phyloP scores from a whole-genome alignment of 2,113 vertebrate genomes.

The Malaclemys terrapin region DNA sequence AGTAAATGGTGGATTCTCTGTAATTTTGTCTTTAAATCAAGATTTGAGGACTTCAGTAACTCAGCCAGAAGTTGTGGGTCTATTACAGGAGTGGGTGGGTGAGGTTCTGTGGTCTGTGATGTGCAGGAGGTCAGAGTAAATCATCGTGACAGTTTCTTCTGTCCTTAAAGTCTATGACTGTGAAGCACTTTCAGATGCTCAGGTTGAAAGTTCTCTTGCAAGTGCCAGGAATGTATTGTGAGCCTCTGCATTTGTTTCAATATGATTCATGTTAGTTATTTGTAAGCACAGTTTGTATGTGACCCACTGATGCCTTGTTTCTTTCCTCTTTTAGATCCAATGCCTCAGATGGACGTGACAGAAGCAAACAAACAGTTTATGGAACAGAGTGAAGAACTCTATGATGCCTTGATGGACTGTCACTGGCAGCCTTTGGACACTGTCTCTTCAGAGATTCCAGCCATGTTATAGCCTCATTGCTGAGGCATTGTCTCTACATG shows the following conservation, averaged over 20 bases:
- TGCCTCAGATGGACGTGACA: constrained; percentile 84
- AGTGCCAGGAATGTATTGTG: background rate
- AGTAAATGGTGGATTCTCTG: background rate
- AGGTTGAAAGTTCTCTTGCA: background rate
- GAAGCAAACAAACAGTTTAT: constrained; percentile 93
- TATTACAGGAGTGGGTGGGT: background rate
- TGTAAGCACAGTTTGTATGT: accelerated
- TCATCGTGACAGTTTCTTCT: background rate
- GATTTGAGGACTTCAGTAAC: background rate
- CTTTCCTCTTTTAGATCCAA: constrained; percentile 82
- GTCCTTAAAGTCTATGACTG: background rate
- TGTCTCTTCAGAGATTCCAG: constrained; percentile 81
- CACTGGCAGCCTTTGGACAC: constrained; percentile 90
- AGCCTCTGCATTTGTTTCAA: background rate
- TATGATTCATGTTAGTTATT: background rate
- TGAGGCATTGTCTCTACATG: background rate
- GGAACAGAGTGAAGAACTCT: constrained; percentile 94
- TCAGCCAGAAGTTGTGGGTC: background rate
- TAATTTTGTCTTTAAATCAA: background rate
- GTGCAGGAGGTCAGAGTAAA: background rate
- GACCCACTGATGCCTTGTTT: background rate
- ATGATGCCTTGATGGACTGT: constrained; percentile 90
- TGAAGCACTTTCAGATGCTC: background rate
- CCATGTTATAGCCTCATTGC: constrained; percentile 58
- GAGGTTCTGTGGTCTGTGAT: background rate